These are phyloP conservation scores for Apomyelois bistriatella DNA, from an alignment of 2,888 invertebrate species.

Conservation along the genomic window DNA sequence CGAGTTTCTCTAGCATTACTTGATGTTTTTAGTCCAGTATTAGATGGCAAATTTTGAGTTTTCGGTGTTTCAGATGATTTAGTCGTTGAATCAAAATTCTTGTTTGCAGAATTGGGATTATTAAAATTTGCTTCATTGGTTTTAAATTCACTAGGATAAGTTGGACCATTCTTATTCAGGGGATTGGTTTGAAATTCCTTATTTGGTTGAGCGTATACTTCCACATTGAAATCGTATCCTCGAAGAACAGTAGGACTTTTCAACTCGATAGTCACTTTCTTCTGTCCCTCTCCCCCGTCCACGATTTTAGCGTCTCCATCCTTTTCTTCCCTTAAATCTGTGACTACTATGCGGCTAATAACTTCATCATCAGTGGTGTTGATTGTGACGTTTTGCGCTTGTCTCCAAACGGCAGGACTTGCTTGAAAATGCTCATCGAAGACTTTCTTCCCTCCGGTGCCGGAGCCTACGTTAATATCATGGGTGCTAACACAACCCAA, in stretches of 20 bases:
- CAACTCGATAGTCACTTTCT: conserved; percentile 57
- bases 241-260: conserved; percentile 62
- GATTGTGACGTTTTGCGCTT: conserved; percentile 47
- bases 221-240: conserved; percentile 57
- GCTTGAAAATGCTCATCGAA: conserved; percentile 54
- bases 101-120: background rate
- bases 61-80: background rate
- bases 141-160: conserved; percentile 12
- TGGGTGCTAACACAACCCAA: conserved; percentile 38
- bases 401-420: conserved; percentile 58
- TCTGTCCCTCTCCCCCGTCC: conserved; percentile 58
- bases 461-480: conserved; percentile 45
- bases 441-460: conserved; percentile 42
- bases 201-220: conserved; percentile 44
- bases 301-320: conserved; percentile 58
- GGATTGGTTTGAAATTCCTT: conserved; percentile 9
- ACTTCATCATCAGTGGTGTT: conserved; percentile 45
- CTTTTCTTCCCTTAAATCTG: conserved; percentile 56
- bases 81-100: background rate
- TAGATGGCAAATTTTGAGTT: background rate
- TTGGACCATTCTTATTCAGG: conserved; percentile 7
- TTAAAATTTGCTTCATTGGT: background rate
- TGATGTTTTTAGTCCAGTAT: background rate
- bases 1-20: conserved; percentile 5
- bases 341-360: conserved; percentile 51